phyloP scores from a whole-genome alignment of 2,888 invertebrate genomes.

The Galeruca laticollis region DNA sequence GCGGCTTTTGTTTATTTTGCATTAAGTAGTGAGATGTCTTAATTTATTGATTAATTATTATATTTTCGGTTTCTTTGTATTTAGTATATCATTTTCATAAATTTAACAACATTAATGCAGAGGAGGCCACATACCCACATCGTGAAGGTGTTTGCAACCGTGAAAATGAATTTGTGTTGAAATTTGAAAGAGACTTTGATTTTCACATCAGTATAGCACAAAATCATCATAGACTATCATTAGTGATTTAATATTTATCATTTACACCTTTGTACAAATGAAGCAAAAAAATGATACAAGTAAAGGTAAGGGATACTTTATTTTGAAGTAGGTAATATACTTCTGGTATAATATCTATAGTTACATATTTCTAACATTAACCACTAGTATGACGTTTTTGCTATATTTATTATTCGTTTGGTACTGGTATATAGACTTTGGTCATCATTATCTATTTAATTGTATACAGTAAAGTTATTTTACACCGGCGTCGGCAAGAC shows the following conservation, averaged over 20 bases:
- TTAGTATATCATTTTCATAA: slow-evolving; percentile 15
- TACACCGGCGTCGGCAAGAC: neutral
- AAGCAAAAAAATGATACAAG: slow-evolving; percentile 25
- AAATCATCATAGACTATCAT: neutral
- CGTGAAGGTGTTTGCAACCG: slow-evolving; percentile 44
- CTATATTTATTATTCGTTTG: neutral
- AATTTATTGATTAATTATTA: slow-evolving; percentile 7
- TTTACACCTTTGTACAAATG: slow-evolving; percentile 5
- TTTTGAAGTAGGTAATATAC: neutral
- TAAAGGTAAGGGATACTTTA: neutral
- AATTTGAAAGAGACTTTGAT: slow-evolving; percentile 34
- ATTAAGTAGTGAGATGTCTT: slow-evolving; percentile 2
- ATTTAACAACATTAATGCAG: slow-evolving; percentile 26
- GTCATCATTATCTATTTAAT: slow-evolving; percentile 1
- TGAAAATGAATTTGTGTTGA: slow-evolving; percentile 40
- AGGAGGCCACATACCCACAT: slow-evolving; percentile 35
- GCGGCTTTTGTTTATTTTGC: slow-evolving; percentile 5
- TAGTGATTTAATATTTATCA: slow-evolving; percentile 2
- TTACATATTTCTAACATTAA: no score
- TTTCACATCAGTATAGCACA: slow-evolving; percentile 21
- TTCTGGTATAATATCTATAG: neutral
- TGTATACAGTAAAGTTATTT: neutral
- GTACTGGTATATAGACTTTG: neutral
- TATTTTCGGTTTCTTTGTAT: slow-evolving; percentile 1
- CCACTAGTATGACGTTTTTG: neutral